phyloP scores from a whole-genome alignment of 1,140 invertebrate genomes.

The Tetragnatha versicolor region DNA sequence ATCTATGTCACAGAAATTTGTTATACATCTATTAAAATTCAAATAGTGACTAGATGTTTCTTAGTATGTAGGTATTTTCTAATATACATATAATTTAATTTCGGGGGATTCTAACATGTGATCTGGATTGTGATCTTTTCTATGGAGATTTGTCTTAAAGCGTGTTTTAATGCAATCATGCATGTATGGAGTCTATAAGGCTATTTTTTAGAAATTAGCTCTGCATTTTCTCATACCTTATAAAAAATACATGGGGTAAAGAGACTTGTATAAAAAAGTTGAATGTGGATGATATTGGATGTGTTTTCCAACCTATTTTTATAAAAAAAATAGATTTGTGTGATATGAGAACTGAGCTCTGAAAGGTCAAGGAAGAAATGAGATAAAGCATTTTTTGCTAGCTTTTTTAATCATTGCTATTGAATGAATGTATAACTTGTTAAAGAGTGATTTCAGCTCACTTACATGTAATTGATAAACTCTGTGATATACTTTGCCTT shows the following conservation, averaged over 20 bases:
- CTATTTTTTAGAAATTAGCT: constrained; percentile 27
- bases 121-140: constrained; percentile 27
- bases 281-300: not conserved
- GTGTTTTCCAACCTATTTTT: constrained; percentile 21
- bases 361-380: not conserved
- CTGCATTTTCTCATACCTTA: constrained; percentile 16
- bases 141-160: constrained; percentile 5
- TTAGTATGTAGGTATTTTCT: constrained; percentile 1
- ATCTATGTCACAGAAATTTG: not conserved
- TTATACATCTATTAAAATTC: not conserved
- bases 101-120: constrained; percentile 13
- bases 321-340: constrained; percentile 10
- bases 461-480: constrained; percentile 5
- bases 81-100: not conserved
- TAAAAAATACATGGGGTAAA: not conserved
- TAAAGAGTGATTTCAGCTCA: not conserved
- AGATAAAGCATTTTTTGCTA: not conserved
- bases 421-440: not conserved
- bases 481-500: constrained; percentile 30
- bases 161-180: not conserved
- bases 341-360: not conserved
- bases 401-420: not conserved
- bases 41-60: not conserved
- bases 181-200: constrained; percentile 9
- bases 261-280: constrained; percentile 1